A percentile compares a stretch with the other conserved stretches of the same genome.
Evolutionary conservation across 2,888 invertebrate genomes (phyloP).

Genomic region (Muschampia plurimacula): DNA sequence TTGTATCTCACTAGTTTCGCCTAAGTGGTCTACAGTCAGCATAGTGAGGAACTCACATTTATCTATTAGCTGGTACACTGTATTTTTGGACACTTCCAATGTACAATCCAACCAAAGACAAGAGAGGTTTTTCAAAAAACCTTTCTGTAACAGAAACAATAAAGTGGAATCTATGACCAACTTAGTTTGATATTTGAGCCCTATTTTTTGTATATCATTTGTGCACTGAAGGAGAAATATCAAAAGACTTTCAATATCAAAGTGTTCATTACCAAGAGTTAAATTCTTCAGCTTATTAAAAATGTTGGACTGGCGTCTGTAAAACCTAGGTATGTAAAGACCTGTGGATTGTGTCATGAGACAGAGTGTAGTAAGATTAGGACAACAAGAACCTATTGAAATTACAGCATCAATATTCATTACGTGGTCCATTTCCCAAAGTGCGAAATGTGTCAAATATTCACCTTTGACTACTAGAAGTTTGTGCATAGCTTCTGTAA

Average conservation of each 20-base stretch:
- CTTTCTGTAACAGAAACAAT: constrained; percentile 65
- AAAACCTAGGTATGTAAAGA: constrained; percentile 68
- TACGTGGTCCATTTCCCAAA: constrained; percentile 78
- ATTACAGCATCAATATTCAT: constrained; percentile 71
- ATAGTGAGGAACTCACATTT: constrained; percentile 67
- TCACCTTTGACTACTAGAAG: constrained; percentile 71
- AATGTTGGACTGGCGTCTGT: constrained; percentile 62
- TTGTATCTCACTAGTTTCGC: constrained; percentile 67
- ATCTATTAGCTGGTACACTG: constrained; percentile 70
- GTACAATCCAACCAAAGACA: constrained; percentile 80
- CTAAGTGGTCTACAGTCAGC: constrained; percentile 71
- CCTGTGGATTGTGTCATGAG: constrained; percentile 75
- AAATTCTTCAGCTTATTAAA: constrained; percentile 69
- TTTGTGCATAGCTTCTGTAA: constrained; percentile 68
- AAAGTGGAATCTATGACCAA: constrained; percentile 69
- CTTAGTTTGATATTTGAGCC: constrained; percentile 76
- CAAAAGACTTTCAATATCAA: constrained; percentile 69
- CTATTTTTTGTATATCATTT: constrained; percentile 67
- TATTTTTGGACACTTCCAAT: constrained; percentile 70
- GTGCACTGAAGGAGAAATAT: constrained; percentile 73
- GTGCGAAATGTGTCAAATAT: constrained; percentile 75
- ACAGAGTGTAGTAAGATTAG: constrained; percentile 72
- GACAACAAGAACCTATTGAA: constrained; percentile 72
- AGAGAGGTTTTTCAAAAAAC: constrained; percentile 66
- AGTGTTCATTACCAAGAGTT: constrained; percentile 76